Percentiles rank a stretch among this genome's conserved stretches.
phyloP scores from a whole-genome alignment of 2,113 vertebrate genomes.

The Ophthalmolycus amberensis region DNA sequence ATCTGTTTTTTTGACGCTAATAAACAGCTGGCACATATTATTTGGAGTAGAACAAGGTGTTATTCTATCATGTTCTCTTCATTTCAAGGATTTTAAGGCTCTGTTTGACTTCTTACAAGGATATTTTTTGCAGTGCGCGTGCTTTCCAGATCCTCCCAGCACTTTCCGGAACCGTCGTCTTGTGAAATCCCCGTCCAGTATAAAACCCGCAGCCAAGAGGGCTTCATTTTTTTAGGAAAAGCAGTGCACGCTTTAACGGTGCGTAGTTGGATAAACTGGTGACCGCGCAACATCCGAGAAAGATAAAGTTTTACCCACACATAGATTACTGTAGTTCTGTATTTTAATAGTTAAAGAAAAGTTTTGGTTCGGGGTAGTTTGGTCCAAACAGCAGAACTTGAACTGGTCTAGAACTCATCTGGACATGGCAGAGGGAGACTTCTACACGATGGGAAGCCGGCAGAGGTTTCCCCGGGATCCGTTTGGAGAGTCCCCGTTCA shows the following conservation, averaged over 20 bases:
- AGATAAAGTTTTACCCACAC: slow-evolving; percentile 9
- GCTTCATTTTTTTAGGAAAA: background rate
- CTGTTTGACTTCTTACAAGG: rapidly evolving
- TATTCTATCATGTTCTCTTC: rapidly evolving
- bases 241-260: background rate
- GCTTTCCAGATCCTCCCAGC: slow-evolving; percentile 57
- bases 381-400: background rate
- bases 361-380: background rate
- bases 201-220: slow-evolving; percentile 66
- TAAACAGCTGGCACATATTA: rapidly evolving
- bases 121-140: slow-evolving; percentile 54
- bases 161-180: slow-evolving; percentile 62
- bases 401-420: slow-evolving; percentile 13
- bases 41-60: rapidly evolving
- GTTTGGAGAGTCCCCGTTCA: slow-evolving; percentile 89
- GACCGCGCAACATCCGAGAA: slow-evolving; percentile 28
- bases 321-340: background rate
- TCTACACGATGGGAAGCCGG: slow-evolving; percentile 83
- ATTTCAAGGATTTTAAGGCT: background rate
- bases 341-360: background rate
- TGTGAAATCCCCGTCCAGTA: slow-evolving; percentile 44
- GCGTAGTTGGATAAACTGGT: background rate
- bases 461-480: slow-evolving; percentile 89
- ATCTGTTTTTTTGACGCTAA: rapidly evolving
- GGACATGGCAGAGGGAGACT: slow-evolving; percentile 94